Percentiles rank a stretch among this genome's conserved stretches.
Evolutionary conservation across 2,888 invertebrate genomes (phyloP).

Genomic region (Alitta virens): DNA sequence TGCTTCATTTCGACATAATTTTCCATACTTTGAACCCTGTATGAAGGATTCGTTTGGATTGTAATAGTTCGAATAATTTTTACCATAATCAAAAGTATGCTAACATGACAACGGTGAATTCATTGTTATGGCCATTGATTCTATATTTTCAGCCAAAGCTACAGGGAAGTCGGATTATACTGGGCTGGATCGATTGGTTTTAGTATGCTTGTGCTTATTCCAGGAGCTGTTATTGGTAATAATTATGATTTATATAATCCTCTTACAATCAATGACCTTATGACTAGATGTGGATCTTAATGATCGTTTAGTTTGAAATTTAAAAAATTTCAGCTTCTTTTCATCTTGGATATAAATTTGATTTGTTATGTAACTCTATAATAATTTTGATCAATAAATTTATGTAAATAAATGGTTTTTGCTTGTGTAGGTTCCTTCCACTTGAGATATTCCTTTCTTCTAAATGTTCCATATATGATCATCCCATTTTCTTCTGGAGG

Average conservation of each 20-base stretch:
- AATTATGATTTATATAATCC: background rate
- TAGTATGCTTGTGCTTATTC: slow-evolving; percentile 50
- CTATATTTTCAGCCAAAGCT: slow-evolving; percentile 42
- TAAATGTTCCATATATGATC: slow-evolving; percentile 50
- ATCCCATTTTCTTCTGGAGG: slow-evolving; percentile 42
- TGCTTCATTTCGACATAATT: no score
- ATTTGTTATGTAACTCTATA: background rate
- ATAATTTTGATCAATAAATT: no score
- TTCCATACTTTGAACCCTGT: no score
- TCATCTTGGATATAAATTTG: background rate
- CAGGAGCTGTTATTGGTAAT: slow-evolving; percentile 48
- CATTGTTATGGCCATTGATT: no score
- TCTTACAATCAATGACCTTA: background rate
- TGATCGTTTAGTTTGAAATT: background rate
- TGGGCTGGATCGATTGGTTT: slow-evolving; percentile 54
- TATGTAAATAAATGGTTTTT: no score
- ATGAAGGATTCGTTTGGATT: no score
- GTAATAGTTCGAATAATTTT: no score
- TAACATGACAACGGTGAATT: no score
- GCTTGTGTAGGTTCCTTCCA: no score
- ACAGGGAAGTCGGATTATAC: slow-evolving; percentile 47
- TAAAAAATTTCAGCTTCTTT: background rate
- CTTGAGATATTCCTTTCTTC: slow-evolving; percentile 46
- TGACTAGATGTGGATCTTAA: no score
- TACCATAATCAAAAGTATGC: no score